phyloP scores from a whole-genome alignment of 92 coral and sea anemone species.

The Porites divaricata region DNA sequence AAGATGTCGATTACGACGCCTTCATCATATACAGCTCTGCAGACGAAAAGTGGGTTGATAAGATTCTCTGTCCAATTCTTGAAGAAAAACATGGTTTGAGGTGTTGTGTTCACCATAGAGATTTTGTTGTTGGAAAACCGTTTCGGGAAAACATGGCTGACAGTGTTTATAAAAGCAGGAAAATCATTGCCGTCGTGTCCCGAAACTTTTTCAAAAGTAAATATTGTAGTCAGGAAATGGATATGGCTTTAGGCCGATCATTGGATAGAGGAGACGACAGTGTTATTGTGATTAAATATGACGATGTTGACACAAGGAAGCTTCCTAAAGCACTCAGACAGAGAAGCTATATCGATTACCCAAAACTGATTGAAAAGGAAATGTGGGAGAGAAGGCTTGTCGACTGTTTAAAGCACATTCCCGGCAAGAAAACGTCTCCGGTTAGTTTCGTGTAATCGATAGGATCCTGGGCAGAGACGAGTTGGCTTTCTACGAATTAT shows the following conservation, averaged over 20 bases:
- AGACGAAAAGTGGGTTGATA: conserved; percentile 18
- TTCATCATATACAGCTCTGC: conserved; percentile 23
- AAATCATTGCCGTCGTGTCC: conserved; percentile 31
- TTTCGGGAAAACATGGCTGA: conserved; percentile 27
- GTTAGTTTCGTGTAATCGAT: background rate
- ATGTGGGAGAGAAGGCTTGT: conserved; percentile 24
- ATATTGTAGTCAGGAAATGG: conserved; percentile 14
- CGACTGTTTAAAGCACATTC: background rate
- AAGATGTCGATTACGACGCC: conserved; percentile 8
- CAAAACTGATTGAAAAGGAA: conserved; percentile 13
- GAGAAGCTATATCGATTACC: conserved; percentile 34
- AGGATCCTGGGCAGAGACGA: background rate
- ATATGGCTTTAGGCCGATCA: conserved; percentile 16
- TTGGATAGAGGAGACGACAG: conserved; percentile 22
- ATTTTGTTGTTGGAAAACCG: conserved; percentile 10
- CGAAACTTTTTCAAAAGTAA: conserved; percentile 16
- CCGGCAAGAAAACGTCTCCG: background rate
- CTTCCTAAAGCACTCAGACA: conserved; percentile 16
- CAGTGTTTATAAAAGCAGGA: conserved; percentile 6
- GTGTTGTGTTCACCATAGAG: conserved; percentile 39
- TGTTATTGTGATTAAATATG: conserved; percentile 22
- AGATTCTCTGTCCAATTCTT: conserved; percentile 8
- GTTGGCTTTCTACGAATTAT: too few relatives aligned
- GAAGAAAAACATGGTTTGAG: conserved; percentile 23
- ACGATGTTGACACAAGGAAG: background rate